phyloP scores from a whole-genome alignment of 2,888 invertebrate species.

The Polymixis flavicincta region DNA sequence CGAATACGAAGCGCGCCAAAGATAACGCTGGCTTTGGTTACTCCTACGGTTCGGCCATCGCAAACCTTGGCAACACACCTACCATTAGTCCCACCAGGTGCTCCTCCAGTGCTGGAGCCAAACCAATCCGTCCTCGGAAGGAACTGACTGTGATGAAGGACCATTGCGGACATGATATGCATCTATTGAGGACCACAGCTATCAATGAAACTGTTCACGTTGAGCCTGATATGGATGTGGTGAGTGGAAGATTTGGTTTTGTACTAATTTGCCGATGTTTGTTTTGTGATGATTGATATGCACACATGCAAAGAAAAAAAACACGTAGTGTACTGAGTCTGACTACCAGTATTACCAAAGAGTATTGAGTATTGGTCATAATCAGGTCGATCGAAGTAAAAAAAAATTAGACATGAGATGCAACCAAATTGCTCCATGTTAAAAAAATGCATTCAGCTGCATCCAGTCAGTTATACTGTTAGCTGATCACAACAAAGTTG shows the following conservation, averaged over 20 bases:
- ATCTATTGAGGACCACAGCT: constrained; percentile 83
- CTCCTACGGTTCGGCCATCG: constrained; percentile 84
- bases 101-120: constrained; percentile 57
- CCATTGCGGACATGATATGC: constrained; percentile 71
- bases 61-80: constrained; percentile 72
- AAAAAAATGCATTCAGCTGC: not conserved
- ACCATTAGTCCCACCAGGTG: constrained; percentile 52
- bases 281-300: not conserved
- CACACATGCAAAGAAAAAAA: not conserved
- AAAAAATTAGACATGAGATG: not conserved
- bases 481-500: not conserved
- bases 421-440: not conserved
- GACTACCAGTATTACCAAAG: not conserved
- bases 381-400: not conserved
- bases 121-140: constrained; percentile 74
- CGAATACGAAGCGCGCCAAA: constrained; percentile 83
- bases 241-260: constrained; percentile 67
- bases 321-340: not conserved
- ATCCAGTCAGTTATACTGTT: too few species aligned
- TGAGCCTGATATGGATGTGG: constrained; percentile 74
- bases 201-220: constrained; percentile 80
- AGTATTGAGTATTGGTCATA: not conserved
- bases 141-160: constrained; percentile 73
- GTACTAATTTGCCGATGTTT: not conserved
- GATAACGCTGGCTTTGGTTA: constrained; percentile 86